Base-by-base conservation (phyloP, 2,113 vertebrate species). In the Chunga burmeisteri region DNA sequence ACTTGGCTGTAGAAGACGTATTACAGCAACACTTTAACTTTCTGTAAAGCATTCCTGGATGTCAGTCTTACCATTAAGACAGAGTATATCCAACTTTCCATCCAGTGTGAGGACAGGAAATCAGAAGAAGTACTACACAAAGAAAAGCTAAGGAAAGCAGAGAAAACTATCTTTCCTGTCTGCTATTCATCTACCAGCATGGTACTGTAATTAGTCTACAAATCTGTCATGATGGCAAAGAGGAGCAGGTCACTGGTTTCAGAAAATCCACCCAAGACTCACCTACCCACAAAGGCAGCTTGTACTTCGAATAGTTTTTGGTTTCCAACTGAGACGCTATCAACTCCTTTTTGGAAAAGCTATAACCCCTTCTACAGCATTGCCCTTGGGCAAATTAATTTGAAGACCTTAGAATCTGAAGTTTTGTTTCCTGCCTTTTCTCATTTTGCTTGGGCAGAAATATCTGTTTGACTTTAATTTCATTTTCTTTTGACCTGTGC, bases 11-110 rank as follows among this genome's bases (percentile, higher is more conserved):
- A 94, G 88, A 92, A 94, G 63, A 84, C 49, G 70, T 2, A 90
- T 84, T 70, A 81, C 49, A 95, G 92, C 83, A 87, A 93, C 26
- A 68, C 70, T 81, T 89, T 8, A 92, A 36, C 80, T 67, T 86
- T 63, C 83, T 84, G 83, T 44, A 65, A 42, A 94, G 59, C 77
- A 62, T 30, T 75, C 77, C 83, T 79, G 56, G 63, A 88, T 67
- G 56, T 34, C 86, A 86, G 47, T 67, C 88, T 70, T 49, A 74
- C 63, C 74, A 19, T 32, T 68, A 67, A 36, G 17, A 65, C 46
- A 78, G 29, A 84, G 56, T 2, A 67, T 15, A 88, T 27, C 47
- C 75, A 78, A 40, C 56, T 40, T 47, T 20, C 77, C 73, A 75
- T 80, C 58, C 70, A 85, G 47, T 5, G 49, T 17, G 22, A 68